Evolutionary conservation across 2,113 vertebrate genomes (phyloP), one percentile per base, ranked within the genome.

Genomic region (Gambusia holbrooki): DNA sequence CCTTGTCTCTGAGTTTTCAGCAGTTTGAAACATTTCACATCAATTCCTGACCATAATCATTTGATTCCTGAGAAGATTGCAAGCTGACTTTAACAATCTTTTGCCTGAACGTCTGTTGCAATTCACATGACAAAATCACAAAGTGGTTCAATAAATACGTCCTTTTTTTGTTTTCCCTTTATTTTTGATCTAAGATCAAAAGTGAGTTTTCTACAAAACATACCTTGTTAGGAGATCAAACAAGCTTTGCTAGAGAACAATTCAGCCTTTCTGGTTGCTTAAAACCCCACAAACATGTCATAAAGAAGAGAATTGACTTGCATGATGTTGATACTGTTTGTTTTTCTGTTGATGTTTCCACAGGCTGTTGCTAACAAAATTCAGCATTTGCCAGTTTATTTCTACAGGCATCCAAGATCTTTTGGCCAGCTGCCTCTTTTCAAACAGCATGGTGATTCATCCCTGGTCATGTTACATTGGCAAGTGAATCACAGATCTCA

Each of bases 401-500:
- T 30, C 14, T 66, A 29, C 28, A 65, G 45, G 25, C n/a, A 54
- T 42, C 42, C n/a, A 28, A 71, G 71, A 54, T 71, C 29, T 12
- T 67, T 62, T 80, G 67, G 69, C 60, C 40, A 14, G 6, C 66
- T 75, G 72, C 22, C 42, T 69, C 69, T 29, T 30, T 73, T 58
- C 28, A 66, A 64, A 58, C 40, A 25, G 25, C 25, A 32, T 61
- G 14, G 33, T 61, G 76, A 79, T 74, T 79, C 73, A 74, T 17
- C 12, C 17, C 37, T 15, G 58, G 54, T 29, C 32, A n/a, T 61
- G n/a, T 61, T 45, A 28, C 17, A 54, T 17, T 9, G 30, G 25
- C 80, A 62, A 45, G 10, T 62, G 37, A 73, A 58, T 76, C 42
- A 80, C 8, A 62, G 63, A 84, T 72, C 17, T 33, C 28, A 51